phyloP scores from a whole-genome alignment of 2,113 vertebrate species.

The Malaclemys terrapin region DNA sequence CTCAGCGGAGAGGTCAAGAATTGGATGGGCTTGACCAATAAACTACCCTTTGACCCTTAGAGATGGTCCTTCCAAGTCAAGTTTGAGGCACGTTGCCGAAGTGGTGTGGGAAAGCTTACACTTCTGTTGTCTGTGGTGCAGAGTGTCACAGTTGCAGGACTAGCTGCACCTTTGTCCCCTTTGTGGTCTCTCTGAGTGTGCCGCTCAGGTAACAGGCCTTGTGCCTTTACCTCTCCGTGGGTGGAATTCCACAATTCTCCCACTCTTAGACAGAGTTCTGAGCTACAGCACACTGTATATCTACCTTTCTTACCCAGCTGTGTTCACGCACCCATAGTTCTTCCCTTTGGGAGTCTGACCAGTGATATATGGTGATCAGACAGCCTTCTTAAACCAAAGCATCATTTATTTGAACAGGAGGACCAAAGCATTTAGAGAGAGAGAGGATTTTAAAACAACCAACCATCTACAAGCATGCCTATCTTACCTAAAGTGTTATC shows the following conservation, averaged over 20 bases:
- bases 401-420: background rate
- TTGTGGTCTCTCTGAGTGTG: accelerated
- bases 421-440: background rate
- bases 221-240: background rate
- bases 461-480: background rate
- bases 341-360: background rate
- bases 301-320: background rate
- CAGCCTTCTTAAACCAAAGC: background rate
- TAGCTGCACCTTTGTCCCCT: background rate
- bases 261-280: background rate
- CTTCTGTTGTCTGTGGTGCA: accelerated
- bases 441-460: background rate
- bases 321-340: background rate
- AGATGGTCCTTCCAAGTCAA: background rate
- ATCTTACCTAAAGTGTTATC: background rate
- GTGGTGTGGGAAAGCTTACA: background rate
- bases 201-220: background rate
- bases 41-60: background rate
- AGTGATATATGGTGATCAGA: background rate
- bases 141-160: background rate
- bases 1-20: no score
- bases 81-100: background rate
- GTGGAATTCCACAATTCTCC: background rate
- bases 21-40: accelerated
- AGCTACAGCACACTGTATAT: background rate